phyloP scores from a whole-genome alignment of 2,888 invertebrate genomes.

The Achlya flavicornis region DNA sequence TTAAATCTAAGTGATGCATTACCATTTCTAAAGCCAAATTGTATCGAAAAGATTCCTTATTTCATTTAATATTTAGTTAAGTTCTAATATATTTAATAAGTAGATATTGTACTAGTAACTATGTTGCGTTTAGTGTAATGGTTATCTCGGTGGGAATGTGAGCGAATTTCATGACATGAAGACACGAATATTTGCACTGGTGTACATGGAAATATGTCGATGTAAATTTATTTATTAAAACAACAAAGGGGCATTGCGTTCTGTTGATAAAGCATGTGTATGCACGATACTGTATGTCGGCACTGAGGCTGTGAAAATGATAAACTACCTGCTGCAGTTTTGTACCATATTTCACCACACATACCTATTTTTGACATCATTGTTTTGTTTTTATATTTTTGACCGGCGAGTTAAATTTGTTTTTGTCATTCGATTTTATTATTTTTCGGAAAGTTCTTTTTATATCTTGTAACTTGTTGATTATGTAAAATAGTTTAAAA shows the following conservation, averaged over 20 bases:
- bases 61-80: neutral
- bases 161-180: constrained; percentile 66
- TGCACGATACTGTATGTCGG: constrained; percentile 35
- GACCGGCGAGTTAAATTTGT: neutral
- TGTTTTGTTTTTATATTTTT: neutral
- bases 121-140: constrained; percentile 19
- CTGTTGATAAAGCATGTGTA: constrained; percentile 25
- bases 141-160: constrained; percentile 36
- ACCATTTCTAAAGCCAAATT: neutral
- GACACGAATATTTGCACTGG: neutral
- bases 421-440: constrained; percentile 9
- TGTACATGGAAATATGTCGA: neutral
- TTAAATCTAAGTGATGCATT: neutral
- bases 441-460: neutral
- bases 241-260: constrained; percentile 20
- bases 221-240: constrained; percentile 32
- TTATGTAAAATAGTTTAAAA: neutral
- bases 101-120: constrained; percentile 11
- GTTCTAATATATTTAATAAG: neutral
- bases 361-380: neutral
- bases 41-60: neutral
- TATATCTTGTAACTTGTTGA: neutral
- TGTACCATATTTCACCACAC: constrained; percentile 30
- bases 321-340: constrained; percentile 36
- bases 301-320: constrained; percentile 62